These are phyloP conservation scores for Agriotes lineatus DNA, from an alignment of 2,888 invertebrate genomes.

Conservation along the genomic window DNA sequence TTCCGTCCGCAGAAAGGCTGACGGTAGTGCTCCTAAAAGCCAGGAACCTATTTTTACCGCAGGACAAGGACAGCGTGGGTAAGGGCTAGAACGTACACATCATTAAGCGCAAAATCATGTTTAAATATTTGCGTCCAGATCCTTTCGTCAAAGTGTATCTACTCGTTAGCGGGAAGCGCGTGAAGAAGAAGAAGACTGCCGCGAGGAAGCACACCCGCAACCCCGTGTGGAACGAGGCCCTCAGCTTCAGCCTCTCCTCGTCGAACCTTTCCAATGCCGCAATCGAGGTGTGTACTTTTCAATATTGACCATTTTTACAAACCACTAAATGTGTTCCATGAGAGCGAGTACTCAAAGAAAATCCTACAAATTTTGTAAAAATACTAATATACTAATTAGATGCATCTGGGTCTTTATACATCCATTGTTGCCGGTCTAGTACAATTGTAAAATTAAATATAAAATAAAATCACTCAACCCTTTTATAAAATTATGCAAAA, in stretches of 20 bases:
- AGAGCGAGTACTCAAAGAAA: too few relatives aligned
- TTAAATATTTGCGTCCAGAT: constrained; percentile 68
- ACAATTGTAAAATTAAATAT: too few relatives aligned
- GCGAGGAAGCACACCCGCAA: constrained; percentile 80
- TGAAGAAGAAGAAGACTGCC: constrained; percentile 91
- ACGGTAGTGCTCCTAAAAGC: constrained; percentile 88
- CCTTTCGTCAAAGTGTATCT: constrained; percentile 90
- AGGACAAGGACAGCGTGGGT: constrained; percentile 77
- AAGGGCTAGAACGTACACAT: constrained; percentile 50
- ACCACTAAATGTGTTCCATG: too few relatives aligned
- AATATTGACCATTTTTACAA: too few relatives aligned
- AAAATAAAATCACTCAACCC: too few relatives aligned
- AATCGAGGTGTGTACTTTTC: constrained; percentile 84
- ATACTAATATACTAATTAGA: too few relatives aligned
- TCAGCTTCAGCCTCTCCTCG: constrained; percentile 87
- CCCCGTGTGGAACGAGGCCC: constrained; percentile 94
- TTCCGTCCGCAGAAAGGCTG: constrained; percentile 88
- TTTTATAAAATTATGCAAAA: too few relatives aligned
- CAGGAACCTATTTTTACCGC: constrained; percentile 83
- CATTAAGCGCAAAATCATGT: constrained; percentile 42
- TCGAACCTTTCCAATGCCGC: constrained; percentile 81
- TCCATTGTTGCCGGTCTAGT: too few relatives aligned
- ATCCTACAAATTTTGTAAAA: too few relatives aligned
- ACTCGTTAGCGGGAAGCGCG: constrained; percentile 85
- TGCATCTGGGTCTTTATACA: too few relatives aligned